These are phyloP conservation scores for Drosophila funebris DNA, from an alignment of 1,140 invertebrate species.

Conservation along the genomic window DNA sequence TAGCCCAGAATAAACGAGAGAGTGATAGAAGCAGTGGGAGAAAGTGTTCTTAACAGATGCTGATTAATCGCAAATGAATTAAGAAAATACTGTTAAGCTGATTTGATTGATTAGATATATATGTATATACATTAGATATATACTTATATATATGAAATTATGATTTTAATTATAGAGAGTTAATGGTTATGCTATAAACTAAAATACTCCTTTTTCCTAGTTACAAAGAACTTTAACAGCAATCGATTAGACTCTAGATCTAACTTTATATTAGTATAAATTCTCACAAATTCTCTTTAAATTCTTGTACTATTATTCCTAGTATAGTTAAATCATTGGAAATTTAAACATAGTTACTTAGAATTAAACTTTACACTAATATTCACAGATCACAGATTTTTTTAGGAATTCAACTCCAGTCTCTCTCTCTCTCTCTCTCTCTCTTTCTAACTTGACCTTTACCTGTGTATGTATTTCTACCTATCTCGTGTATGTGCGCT, in stretches of 20 bases:
- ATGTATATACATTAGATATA: not conserved
- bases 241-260: no score
- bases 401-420: not conserved
- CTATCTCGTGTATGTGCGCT: not conserved
- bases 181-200: no score
- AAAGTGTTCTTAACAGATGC: not conserved
- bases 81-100: no score
- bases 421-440: not conserved
- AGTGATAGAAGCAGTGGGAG: not conserved
- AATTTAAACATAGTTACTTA: not conserved
- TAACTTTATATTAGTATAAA: no score
- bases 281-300: no score
- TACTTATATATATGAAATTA: no score
- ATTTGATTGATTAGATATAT: constrained; percentile 5
- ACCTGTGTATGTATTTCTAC: not conserved
- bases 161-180: no score
- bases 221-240: no score
- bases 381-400: not conserved
- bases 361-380: not conserved
- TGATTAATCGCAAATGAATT: constrained; percentile 14
- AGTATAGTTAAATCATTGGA: no score
- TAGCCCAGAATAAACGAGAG: not conserved
- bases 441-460: not conserved
- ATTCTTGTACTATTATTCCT: no score
- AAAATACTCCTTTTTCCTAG: no score